Conservation (phyloP, 2,797 vertebrate species). For the Hafferia zeledoni region DNA sequence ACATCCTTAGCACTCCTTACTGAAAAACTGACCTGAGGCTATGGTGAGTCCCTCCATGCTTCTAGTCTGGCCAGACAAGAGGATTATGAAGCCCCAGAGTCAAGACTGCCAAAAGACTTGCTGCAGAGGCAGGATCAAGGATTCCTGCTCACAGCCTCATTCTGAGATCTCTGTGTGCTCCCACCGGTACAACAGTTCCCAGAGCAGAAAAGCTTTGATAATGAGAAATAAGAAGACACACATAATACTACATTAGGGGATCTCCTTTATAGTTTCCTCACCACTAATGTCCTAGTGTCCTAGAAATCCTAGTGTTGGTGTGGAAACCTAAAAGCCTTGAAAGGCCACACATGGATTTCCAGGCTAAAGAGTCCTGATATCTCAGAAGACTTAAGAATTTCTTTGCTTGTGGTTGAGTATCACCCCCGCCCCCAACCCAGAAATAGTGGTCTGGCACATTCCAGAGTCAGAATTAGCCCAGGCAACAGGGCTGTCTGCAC, state of each 20-base stretch:
- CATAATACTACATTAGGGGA: background rate
- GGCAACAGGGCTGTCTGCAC: background rate
- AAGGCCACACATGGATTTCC: background rate
- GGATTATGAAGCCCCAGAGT: background rate
- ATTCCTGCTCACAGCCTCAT: background rate
- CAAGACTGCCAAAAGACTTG: too few relatives aligned
- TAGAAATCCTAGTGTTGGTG: accelerated
- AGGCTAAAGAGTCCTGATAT: background rate
- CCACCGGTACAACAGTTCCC: too few relatives aligned
- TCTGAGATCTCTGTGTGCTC: background rate
- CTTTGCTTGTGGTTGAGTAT: background rate
- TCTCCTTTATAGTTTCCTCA: background rate
- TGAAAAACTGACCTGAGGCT: background rate
- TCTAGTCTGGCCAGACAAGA: accelerated
- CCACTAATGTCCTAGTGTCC: background rate
- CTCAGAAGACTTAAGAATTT: background rate
- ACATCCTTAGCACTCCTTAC: background rate
- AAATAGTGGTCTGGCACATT: background rate
- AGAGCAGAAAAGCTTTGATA: background rate
- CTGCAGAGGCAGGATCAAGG: background rate
- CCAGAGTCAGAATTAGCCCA: background rate
- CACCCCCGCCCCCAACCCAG: background rate
- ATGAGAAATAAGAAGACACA: background rate
- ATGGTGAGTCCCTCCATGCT: too few relatives aligned
- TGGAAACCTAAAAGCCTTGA: background rate